Percentiles rank a stretch among this genome's conserved stretches.
phyloP scores from a whole-genome alignment of 2,888 invertebrate genomes.

The Parascotia fuliginaria region DNA sequence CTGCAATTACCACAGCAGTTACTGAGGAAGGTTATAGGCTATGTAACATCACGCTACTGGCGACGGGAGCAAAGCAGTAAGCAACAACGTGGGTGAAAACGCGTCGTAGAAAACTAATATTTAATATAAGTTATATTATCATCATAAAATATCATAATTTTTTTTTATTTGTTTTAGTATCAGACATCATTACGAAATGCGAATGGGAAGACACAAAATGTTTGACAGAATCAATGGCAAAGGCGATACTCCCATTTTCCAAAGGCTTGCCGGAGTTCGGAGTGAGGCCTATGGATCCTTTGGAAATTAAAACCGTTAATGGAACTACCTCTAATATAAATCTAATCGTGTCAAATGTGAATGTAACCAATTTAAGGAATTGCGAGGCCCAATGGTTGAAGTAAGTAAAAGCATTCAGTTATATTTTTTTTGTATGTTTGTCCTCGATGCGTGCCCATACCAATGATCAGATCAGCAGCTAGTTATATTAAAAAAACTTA shows the following conservation, averaged over 20 bases:
- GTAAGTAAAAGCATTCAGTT: slow-evolving; percentile 51
- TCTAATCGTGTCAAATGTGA: slow-evolving; percentile 49
- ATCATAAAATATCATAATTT: neutral
- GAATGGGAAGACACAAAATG: slow-evolving; percentile 59
- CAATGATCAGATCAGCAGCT: too few relatives aligned
- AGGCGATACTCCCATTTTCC: slow-evolving; percentile 46
- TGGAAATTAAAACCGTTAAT: slow-evolving; percentile 53
- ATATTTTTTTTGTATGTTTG: too few relatives aligned
- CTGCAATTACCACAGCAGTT: too few relatives aligned
- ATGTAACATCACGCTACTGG: too few relatives aligned
- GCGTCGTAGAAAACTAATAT: too few relatives aligned
- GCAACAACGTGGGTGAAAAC: too few relatives aligned
- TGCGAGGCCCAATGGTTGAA: slow-evolving; percentile 53
- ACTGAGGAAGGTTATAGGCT: too few relatives aligned
- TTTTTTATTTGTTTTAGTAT: slow-evolving; percentile 38
- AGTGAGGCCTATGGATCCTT: slow-evolving; percentile 57
- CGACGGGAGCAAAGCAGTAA: too few relatives aligned
- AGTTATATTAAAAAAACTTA: too few relatives aligned
- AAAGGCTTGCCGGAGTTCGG: slow-evolving; percentile 56
- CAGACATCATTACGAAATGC: slow-evolving; percentile 56
- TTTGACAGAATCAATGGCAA: slow-evolving; percentile 48
- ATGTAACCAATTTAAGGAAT: slow-evolving; percentile 52
- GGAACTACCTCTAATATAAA: slow-evolving; percentile 54
- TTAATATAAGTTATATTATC: too few relatives aligned
- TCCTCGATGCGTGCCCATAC: too few relatives aligned